Evolutionary conservation across 2,888 invertebrate genomes (phyloP).

Genomic region (Barypeithes pellucidus): DNA sequence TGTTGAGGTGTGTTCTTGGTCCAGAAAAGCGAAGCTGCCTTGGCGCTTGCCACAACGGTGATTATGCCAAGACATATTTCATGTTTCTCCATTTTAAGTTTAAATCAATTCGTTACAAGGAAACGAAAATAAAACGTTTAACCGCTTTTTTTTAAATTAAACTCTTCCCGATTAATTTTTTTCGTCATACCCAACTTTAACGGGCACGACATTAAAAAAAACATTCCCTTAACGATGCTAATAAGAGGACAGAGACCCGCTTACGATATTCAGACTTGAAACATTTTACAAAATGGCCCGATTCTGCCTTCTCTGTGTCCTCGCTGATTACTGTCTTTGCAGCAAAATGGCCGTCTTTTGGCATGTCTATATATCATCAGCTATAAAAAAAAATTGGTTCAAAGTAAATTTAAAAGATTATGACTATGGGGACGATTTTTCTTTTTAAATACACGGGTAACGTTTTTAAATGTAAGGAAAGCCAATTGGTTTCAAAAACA

Average conservation of each 20-base stretch:
- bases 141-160: too few relatives aligned
- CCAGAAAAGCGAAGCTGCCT: too few relatives aligned
- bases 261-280: slow-evolving; percentile 21
- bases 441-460: neutral
- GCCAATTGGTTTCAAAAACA: too few relatives aligned
- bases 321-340: slow-evolving; percentile 29
- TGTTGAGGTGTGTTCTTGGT: too few relatives aligned
- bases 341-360: slow-evolving; percentile 15
- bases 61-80: too few relatives aligned
- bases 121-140: too few relatives aligned
- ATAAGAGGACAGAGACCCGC: slow-evolving; percentile 23
- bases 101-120: too few relatives aligned
- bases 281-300: slow-evolving; percentile 31
- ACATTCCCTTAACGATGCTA: slow-evolving; percentile 26
- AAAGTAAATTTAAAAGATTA: slow-evolving; percentile 6
- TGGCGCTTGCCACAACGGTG: too few relatives aligned
- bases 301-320: slow-evolving; percentile 23
- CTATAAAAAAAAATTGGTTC: neutral
- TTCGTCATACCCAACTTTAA: neutral
- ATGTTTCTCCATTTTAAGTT: too few relatives aligned
- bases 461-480: too few relatives aligned
- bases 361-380: slow-evolving; percentile 27
- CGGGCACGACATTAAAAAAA: neutral
- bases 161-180: neutral
- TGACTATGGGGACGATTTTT: neutral